Conservation (phyloP, 2,797 vertebrate species). For the Acrossocheilus fasciatus region DNA sequence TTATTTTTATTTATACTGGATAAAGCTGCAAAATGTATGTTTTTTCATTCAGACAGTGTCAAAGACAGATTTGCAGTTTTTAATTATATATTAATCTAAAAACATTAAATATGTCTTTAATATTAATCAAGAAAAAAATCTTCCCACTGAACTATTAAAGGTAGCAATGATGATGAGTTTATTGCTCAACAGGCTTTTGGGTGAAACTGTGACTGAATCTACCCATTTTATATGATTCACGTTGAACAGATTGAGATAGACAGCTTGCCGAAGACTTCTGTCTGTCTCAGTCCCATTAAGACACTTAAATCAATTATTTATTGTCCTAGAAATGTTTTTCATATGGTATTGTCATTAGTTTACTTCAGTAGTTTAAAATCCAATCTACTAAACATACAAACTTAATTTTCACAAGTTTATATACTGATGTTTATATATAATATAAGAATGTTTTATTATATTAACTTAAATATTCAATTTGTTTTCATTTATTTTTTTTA, state of each 20-base stretch:
- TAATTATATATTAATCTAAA: background rate
- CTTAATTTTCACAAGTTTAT: background rate
- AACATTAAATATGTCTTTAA: background rate
- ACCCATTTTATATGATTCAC: constrained; percentile 55
- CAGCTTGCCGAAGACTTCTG: constrained; percentile 75
- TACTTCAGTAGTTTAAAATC: background rate
- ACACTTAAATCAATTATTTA: constrained; percentile 82
- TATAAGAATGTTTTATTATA: background rate
- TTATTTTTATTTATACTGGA: background rate
- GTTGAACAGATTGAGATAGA: constrained; percentile 76
- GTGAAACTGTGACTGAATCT: constrained; percentile 34
- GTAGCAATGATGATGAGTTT: background rate
- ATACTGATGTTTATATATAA: background rate
- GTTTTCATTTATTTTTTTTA: background rate
- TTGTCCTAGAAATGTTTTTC: constrained; percentile 61
- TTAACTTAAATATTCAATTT: background rate
- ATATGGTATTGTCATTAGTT: constrained; percentile 9
- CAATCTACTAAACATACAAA: background rate
- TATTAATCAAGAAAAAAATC: background rate
- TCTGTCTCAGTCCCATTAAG: constrained; percentile 72
- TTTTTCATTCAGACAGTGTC: too few species aligned
- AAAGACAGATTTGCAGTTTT: too few species aligned
- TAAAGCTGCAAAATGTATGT: too few species aligned
- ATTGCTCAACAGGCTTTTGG: constrained; percentile 17
- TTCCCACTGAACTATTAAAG: background rate